Conservation (phyloP, 2,797 vertebrate species). For the Sarcophilus harrisii region DNA sequence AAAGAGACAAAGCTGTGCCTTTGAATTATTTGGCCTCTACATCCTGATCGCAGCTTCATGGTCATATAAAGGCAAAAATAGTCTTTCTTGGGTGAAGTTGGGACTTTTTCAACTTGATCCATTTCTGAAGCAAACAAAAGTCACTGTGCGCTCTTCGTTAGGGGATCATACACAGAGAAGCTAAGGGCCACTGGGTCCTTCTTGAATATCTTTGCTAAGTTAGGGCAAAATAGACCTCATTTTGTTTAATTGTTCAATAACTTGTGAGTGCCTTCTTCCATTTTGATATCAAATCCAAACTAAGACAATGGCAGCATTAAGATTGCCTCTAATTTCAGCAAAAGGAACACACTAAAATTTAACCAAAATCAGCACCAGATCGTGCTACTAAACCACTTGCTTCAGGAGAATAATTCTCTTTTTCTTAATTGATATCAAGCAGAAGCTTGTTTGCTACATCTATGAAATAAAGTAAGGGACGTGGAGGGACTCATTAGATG, state of each 20-base stretch:
- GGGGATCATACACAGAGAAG: neutral
- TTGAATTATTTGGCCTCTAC: neutral
- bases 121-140: neutral
- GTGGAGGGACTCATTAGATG: neutral
- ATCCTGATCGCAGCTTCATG: neutral
- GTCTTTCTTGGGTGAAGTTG: neutral
- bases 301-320: neutral
- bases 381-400: slow-evolving; percentile 48
- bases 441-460: neutral
- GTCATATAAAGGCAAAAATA: neutral
- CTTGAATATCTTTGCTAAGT: neutral
- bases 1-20: neutral
- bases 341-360: neutral
- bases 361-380: slow-evolving; percentile 46
- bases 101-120: neutral
- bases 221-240: neutral
- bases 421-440: neutral
- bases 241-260: neutral
- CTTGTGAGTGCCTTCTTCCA: neutral
- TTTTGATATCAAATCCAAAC: neutral
- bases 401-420: neutral
- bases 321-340: neutral
- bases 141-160: neutral
- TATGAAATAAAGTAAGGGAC: neutral
- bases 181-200: neutral